Conservation (phyloP, 1,140 invertebrate species). For the Drosophila guanche region DNA sequence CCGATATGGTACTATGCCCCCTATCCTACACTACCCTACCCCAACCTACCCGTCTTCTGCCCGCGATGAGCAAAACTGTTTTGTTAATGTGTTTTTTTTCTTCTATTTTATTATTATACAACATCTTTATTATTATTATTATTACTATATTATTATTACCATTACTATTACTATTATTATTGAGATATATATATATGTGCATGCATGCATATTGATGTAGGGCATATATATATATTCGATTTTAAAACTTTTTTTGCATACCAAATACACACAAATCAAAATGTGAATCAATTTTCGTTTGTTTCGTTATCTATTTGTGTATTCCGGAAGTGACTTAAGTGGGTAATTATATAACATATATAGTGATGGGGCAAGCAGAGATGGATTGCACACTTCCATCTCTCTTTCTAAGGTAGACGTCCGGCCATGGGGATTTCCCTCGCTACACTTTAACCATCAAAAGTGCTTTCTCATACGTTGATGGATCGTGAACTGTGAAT, state of each 20-base stretch:
- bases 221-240: conserved; percentile 40
- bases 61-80: conserved; percentile 54
- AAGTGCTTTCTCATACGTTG: background rate
- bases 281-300: conserved; percentile 69
- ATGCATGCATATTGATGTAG: conserved; percentile 20
- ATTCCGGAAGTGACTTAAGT: too few species aligned
- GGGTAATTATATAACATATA: background rate
- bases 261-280: conserved; percentile 73
- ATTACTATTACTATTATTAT: conserved; percentile 15
- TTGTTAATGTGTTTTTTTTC: conserved; percentile 69
- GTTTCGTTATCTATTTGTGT: conserved; percentile 7
- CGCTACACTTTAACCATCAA: too few species aligned
- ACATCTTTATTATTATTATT: conserved; percentile 63
- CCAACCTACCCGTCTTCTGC: background rate
- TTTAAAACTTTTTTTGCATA: conserved; percentile 73
- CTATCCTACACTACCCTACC: background rate
- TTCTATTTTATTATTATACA: conserved; percentile 48
- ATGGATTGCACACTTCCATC: background rate
- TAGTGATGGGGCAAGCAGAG: too few species aligned
- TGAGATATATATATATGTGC: conserved; percentile 22
- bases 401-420: background rate
- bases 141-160: conserved; percentile 15
- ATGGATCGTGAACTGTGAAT: conserved; percentile 10
- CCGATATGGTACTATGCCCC: background rate
- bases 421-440: too few species aligned